A percentile compares a stretch with the other conserved stretches of the same genome.
Evolutionary conservation across 2,113 vertebrate genomes (phyloP).

Genomic region (Gallinago undulata): DNA sequence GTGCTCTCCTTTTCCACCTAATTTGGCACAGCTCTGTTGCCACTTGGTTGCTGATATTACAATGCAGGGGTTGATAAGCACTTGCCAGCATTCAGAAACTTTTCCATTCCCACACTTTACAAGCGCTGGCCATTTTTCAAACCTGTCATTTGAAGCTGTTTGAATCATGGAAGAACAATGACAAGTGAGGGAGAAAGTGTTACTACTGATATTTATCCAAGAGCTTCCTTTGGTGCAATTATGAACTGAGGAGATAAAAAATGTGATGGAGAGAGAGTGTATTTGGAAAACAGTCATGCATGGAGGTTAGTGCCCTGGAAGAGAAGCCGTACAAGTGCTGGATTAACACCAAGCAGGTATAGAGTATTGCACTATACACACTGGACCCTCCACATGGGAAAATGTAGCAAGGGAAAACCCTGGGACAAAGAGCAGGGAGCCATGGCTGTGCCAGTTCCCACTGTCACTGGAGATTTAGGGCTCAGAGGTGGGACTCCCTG

Average conservation of each 20-base stretch:
- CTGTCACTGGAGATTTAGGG: neutral
- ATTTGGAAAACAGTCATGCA: neutral
- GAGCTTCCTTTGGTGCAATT: slow-evolving; percentile 55
- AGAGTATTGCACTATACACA: neutral
- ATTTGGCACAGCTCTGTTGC: slow-evolving; percentile 40
- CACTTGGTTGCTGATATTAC: slow-evolving; percentile 30
- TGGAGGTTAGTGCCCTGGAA: neutral
- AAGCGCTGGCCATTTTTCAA: slow-evolving; percentile 16
- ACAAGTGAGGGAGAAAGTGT: slow-evolving; percentile 39
- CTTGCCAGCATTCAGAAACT: slow-evolving; percentile 56
- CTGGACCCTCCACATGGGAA: neutral
- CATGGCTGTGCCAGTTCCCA: neutral
- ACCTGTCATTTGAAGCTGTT: slow-evolving; percentile 32
- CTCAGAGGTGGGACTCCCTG: neutral
- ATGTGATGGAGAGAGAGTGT: neutral
- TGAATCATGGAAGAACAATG: slow-evolving; percentile 55
- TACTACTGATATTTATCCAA: slow-evolving; percentile 21
- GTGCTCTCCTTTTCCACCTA: slow-evolving; percentile 19
- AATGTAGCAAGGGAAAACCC: neutral
- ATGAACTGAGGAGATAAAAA: neutral
- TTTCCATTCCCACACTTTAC: slow-evolving; percentile 67
- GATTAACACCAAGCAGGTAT: neutral
- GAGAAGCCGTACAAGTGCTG: neutral
- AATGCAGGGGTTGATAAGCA: slow-evolving; percentile 36
- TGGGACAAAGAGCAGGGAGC: neutral